phyloP scores from a whole-genome alignment of 2,797 vertebrate species.

The Monodelphis domestica region DNA sequence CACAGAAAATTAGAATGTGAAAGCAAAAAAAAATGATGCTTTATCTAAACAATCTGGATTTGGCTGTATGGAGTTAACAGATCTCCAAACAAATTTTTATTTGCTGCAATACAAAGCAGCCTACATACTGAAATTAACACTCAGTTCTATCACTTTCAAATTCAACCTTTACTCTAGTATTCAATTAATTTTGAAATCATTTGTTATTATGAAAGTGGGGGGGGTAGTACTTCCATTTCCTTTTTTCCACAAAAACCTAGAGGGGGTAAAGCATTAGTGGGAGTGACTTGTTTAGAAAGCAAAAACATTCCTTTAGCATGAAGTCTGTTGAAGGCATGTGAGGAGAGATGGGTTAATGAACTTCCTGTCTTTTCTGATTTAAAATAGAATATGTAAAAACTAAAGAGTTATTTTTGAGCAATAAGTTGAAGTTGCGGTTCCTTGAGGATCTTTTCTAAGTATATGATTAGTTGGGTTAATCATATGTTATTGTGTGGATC shows the following conservation, averaged over 20 bases:
- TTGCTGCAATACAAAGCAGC: not conserved
- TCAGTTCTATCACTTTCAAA: not conserved
- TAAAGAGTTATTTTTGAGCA: slow-evolving; percentile 9
- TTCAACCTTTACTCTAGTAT: not conserved
- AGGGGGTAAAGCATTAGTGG: not conserved
- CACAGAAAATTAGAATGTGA: not conserved
- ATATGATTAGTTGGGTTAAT: not conserved
- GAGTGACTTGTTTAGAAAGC: not conserved
- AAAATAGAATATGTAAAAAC: slow-evolving; percentile 4
- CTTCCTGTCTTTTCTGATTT: not conserved
- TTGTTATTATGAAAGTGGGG: not conserved
- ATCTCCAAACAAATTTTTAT: not conserved
- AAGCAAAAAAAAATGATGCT: not conserved
- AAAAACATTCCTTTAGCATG: not conserved
- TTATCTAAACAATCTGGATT: not conserved
- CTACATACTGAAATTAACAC: not conserved
- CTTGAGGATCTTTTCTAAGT: not conserved
- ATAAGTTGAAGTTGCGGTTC: not conserved
- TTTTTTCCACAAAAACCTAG: slow-evolving; percentile 10
- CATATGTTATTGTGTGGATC: not conserved
- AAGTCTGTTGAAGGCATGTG: not conserved
- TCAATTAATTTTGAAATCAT: not conserved
- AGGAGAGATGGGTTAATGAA: not conserved
- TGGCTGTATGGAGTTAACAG: not conserved
- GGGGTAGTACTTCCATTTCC: not conserved